Evolutionary conservation across 2,888 invertebrate species (phyloP), one percentile per base, ranked within the genome.

Genomic region (Caenorhabditis sp.): DNA sequence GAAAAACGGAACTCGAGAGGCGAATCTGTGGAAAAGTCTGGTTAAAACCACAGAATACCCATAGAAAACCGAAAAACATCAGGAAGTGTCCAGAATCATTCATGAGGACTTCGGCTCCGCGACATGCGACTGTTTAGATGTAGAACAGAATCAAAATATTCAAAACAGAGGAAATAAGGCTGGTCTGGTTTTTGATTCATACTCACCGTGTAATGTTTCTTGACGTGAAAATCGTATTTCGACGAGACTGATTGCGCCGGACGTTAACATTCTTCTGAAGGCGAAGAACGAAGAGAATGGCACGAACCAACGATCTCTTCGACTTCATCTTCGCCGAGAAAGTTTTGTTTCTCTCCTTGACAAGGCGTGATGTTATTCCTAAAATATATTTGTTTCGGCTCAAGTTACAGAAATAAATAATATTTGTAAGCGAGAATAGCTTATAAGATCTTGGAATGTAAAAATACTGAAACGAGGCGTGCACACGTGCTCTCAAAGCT

Each of bases 251-350:
- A 69, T 84, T 83, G n/a, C 86, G 35, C 5, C 83, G 61, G 2
- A 85, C 76, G n/a, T 80, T 83, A 6, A 88, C 87, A 51, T 86
- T 88, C 41, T 86, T 87, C 82, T 90, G 90, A 16, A 90, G 80
- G 12, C 90, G 85, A 19, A 90, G 88, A 41, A 90, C 88, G 72
- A 90, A 90, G 28, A 90, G 87, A 72, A 90, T 90, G 12, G 89
- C 90, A 24, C 90, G 87, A 61, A 89, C 87, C 56, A 89, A 70
- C 1, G 88, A 86, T 19, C 89, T 84, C 51, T 85, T 84, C 4
- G 88, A 88, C 76, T 89, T 88, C 89, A 88, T 89, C 35, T 41
- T 54, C 41, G 5, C 14, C 10, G 19, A 61, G 12, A 64, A 47
- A 31, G 44, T 24, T 7, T 38, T 10, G 2, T 35, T 28, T 10